Percentiles rank a stretch among this genome's conserved stretches.
Evolutionary conservation across 2,888 invertebrate genomes (phyloP).

Genomic region (Agrochola litura): DNA sequence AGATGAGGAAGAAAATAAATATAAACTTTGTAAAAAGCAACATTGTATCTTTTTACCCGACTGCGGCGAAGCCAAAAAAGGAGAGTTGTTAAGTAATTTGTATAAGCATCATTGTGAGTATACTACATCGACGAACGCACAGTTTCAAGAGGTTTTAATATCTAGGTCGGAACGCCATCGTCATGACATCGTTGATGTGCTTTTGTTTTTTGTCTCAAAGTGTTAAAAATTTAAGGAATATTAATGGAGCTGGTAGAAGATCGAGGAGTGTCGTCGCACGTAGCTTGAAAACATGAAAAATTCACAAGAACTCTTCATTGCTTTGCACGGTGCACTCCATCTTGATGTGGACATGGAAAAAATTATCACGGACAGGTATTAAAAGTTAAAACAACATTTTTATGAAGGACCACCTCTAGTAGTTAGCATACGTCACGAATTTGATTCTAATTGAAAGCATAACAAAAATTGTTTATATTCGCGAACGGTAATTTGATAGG

Average conservation of each 20-base stretch:
- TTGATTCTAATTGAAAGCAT: slow-evolving; percentile 4
- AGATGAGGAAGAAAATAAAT: not conserved
- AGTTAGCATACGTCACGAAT: not conserved
- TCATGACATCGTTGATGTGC: not conserved
- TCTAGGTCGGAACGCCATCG: not conserved
- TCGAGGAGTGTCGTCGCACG: not conserved
- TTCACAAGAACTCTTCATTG: not conserved
- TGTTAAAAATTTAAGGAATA: no score
- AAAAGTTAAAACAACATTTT: not conserved
- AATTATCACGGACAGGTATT: not conserved
- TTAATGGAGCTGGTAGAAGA: not conserved
- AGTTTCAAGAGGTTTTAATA: not conserved
- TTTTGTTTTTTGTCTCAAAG: not conserved
- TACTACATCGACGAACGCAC: no score
- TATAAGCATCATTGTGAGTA: not conserved
- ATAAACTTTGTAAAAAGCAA: not conserved
- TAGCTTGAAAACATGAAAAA: not conserved
- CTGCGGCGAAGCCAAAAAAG: no score
- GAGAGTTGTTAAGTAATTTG: not conserved
- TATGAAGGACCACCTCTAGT: not conserved
- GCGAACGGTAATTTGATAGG: not conserved
- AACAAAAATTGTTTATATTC: not conserved
- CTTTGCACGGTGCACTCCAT: not conserved
- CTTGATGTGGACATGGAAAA: not conserved
- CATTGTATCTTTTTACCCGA: not conserved